Conservation (phyloP, 2,113 vertebrate genomes). For the Trochalopteron elliotii region DNA sequence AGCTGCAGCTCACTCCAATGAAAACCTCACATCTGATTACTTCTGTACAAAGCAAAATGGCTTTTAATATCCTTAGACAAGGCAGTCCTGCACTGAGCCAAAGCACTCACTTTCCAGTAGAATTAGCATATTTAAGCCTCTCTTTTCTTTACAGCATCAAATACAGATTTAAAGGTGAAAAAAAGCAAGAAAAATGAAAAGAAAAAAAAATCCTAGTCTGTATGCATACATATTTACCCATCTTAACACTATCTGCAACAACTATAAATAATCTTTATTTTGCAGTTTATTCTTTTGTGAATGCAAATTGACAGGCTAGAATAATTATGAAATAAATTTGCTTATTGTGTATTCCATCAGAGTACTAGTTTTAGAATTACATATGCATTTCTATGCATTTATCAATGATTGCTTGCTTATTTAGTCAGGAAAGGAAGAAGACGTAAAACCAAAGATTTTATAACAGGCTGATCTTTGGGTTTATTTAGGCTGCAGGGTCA, state of each 20-base stretch:
- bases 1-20: not conserved
- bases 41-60: not conserved
- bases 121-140: not conserved
- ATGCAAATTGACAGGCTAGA: not conserved
- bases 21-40: not conserved
- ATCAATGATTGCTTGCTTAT: not conserved
- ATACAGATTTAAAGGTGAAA: not conserved
- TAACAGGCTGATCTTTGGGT: not conserved
- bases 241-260: not conserved
- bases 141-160: not conserved
- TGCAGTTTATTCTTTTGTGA: not conserved
- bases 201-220: not conserved
- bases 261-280: not conserved
- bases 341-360: not conserved
- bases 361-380: not conserved
- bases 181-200: not conserved
- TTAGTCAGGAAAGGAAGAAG: not conserved
- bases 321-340: not conserved
- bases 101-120: not conserved
- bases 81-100: not conserved
- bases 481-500: not conserved
- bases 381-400: not conserved
- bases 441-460: not conserved
- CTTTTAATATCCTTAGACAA: not conserved
- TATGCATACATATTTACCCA: not conserved